These are phyloP conservation scores for Amphiprion percula DNA, from an alignment of 2,113 vertebrate species.

Conservation along the genomic window DNA sequence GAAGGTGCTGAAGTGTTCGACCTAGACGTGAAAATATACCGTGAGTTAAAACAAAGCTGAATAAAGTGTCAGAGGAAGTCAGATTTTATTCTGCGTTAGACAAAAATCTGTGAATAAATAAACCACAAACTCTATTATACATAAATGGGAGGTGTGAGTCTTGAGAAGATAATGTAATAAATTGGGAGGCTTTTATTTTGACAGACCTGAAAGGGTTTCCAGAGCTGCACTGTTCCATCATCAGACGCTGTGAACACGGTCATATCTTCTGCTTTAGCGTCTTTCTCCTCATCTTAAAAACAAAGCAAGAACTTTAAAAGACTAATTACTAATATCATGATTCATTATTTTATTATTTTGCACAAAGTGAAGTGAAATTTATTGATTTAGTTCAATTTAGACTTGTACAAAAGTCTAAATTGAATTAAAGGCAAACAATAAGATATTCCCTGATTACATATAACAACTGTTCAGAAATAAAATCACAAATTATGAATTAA, in stretches of 20 bases:
- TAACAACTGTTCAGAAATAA: too few relatives aligned
- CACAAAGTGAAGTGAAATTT: too few relatives aligned
- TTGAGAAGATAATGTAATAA: background rate
- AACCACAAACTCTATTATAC: background rate
- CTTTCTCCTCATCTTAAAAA: constrained; percentile 51
- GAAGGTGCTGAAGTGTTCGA: constrained; percentile 80
- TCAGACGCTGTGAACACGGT: constrained; percentile 80
- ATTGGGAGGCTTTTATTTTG: background rate
- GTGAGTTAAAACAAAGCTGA: background rate
- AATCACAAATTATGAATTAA: too few relatives aligned
- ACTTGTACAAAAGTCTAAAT: too few relatives aligned
- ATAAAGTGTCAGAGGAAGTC: background rate
- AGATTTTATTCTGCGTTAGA: background rate
- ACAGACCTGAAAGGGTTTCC: constrained; percentile 84
- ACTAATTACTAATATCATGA: background rate
- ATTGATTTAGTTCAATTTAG: too few relatives aligned
- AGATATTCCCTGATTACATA: too few relatives aligned
- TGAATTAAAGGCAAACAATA: too few relatives aligned
- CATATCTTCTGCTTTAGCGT: constrained; percentile 64
- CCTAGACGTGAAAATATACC: constrained; percentile 53
- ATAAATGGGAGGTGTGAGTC: background rate
- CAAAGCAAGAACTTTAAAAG: background rate
- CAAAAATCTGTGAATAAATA: background rate
- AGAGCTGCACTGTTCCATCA: constrained; percentile 81
- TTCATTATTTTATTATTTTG: too few relatives aligned